Base-by-base conservation (phyloP, 53 echinoderm and acorn worm genomes). In the Apostichopus leukothele region DNA sequence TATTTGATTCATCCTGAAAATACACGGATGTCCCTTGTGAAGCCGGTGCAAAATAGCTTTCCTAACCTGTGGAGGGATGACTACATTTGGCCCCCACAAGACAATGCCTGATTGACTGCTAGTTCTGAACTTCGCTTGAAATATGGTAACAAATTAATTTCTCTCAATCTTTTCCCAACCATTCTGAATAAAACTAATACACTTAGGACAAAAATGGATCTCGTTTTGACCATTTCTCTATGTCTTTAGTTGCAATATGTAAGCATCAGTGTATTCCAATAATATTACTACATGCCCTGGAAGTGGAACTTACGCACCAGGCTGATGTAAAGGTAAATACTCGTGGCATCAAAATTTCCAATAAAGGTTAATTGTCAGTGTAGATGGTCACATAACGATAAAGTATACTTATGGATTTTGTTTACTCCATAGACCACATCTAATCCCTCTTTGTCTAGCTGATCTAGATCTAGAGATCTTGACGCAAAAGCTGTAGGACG, bases 281-380 rank as follows among this genome's bases (percentile, higher is more conserved):
- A 86, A 74, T 20, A 73, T n/a, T 9, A 73, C 20, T 50, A 86
- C 3, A 74, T 86, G 12, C 52, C 75, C 86, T n/a, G 75, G 51
- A 26, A 74, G 52, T 26, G 86, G 74, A 73, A 52, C 53, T 86
- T 51, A 16, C 18, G 14, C 53, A 67, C 52, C 51, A 50, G 10
- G 14, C 50, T 73, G 74, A n/a, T 74, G 22, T 53, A 73, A 52
- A 5, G 74, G 86, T 14, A 74, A 19, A 66, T 51, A 55, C 86
- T 86, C 50, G 73, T n/a, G 7, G 86, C 54, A 73, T 68, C 55
- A 55, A 55, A 55, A 55, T 6, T 55, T 9, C 55, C 6, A 55
- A 94, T 55, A 18, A 92, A 92, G 52, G 90, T 94, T 25, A 25
- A 60, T 92, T 83, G 73, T 94, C 93, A 0, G 91, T 93, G 71